Conservation (phyloP, 2,797 vertebrate genomes). For the Carapus acus region DNA sequence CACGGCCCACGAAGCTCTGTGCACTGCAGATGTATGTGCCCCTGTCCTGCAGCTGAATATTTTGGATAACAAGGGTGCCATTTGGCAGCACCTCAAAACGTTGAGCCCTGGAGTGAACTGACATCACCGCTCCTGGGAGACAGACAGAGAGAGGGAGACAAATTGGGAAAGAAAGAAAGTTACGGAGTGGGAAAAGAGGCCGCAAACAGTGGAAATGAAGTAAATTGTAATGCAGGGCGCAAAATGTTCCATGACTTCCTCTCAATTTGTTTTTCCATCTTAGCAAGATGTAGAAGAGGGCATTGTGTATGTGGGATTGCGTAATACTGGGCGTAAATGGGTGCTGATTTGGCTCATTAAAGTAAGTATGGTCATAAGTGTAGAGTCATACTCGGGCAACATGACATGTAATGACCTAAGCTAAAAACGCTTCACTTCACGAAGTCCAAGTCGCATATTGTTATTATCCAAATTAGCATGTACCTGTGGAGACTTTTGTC, state of each 20-base stretch:
- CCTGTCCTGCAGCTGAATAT: constrained; percentile 82
- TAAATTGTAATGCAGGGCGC: constrained; percentile 44
- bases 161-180: constrained; percentile 41
- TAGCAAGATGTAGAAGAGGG: constrained; percentile 43
- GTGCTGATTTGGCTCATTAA: constrained; percentile 31
- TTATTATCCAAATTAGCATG: constrained; percentile 1
- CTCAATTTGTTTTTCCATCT: constrained; percentile 47
- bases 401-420: constrained; percentile 19
- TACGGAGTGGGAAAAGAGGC: constrained; percentile 33
- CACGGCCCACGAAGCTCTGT: constrained; percentile 77
- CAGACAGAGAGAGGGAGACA: constrained; percentile 24
- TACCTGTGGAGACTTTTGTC: constrained; percentile 93
- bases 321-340: constrained; percentile 48
- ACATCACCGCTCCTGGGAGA: constrained; percentile 80
- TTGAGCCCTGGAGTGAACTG: constrained; percentile 72
- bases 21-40: constrained; percentile 89
- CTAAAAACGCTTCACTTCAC: constrained; percentile 14
- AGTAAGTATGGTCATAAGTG: constrained; percentile 33
- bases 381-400: constrained; percentile 14
- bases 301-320: constrained; percentile 49
- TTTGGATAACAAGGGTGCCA: constrained; percentile 83
- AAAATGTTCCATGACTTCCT: constrained; percentile 61
- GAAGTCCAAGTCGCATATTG: neutral
- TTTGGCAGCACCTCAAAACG: constrained; percentile 86
- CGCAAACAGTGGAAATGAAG: constrained; percentile 31